phyloP scores from a whole-genome alignment of 2,888 invertebrate genomes.

The Melipona bicolor region DNA sequence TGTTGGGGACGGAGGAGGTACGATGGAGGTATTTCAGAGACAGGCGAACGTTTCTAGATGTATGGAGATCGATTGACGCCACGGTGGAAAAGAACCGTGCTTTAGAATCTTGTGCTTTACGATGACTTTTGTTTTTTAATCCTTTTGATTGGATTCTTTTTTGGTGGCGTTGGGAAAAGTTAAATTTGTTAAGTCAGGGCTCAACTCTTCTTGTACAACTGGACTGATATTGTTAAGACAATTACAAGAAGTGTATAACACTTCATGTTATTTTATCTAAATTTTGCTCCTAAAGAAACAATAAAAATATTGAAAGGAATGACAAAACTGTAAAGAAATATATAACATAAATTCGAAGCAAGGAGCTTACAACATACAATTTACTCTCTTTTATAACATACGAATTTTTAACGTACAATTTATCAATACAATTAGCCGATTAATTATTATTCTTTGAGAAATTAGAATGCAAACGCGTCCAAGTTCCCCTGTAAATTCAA shows the following conservation, averaged over 20 bases:
- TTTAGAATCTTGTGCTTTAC: neutral
- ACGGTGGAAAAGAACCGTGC: neutral
- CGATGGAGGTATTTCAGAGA: neutral
- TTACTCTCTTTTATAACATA: neutral
- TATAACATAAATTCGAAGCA: too few relatives aligned
- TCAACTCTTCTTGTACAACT: too few relatives aligned
- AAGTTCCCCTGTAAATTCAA: neutral
- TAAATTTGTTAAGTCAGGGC: too few relatives aligned
- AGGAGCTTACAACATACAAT: neutral
- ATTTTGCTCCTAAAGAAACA: neutral
- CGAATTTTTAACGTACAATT: neutral
- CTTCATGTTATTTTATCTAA: neutral
- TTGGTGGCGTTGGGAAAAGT: too few relatives aligned
- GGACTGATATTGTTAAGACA: too few relatives aligned
- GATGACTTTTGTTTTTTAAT: neutral
- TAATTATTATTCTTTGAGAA: neutral
- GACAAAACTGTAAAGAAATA: neutral
- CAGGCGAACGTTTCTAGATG: neutral
- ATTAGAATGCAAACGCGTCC: neutral
- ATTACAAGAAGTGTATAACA: too few relatives aligned
- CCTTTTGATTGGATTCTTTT: too few relatives aligned
- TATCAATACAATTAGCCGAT: neutral
- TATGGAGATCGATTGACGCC: conserved; percentile 2
- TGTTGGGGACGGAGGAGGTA: neutral
- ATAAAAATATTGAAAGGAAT: neutral